Conservation (phyloP, 2,888 invertebrate species). For the Tridacna gigas region DNA sequence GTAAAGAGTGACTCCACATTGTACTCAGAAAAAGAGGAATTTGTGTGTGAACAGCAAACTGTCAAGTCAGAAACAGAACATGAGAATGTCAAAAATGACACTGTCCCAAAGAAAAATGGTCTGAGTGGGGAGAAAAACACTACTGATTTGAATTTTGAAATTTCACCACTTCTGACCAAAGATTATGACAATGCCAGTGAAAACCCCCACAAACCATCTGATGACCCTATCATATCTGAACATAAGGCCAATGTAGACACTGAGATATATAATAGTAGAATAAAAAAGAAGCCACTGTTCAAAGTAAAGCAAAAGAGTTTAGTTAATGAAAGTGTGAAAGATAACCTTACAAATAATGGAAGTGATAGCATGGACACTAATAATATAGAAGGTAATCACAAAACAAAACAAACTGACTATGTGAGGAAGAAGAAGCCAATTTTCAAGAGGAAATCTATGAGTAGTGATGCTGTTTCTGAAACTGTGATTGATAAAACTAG, state of each 20-base stretch:
- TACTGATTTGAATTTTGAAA: background rate
- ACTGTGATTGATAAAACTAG: background rate
- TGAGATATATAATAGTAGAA: background rate
- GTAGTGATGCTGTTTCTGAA: slow-evolving; percentile 4
- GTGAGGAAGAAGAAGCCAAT: slow-evolving; percentile 32
- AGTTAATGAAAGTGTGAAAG: background rate
- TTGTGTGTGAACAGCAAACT: background rate
- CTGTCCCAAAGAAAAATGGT: background rate
- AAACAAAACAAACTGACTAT: background rate
- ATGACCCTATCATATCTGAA: background rate
- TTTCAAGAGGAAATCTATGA: slow-evolving; percentile 32
- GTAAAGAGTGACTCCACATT: background rate
- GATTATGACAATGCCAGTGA: background rate
- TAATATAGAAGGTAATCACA: background rate
- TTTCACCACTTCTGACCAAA: background rate
- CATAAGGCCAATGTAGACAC: background rate
- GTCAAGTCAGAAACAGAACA: background rate
- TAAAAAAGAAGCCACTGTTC: slow-evolving; percentile 30
- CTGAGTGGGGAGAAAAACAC: background rate
- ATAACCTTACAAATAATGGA: background rate
- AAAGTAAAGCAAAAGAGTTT: background rate
- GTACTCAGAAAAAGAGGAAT: background rate
- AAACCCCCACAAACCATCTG: background rate
- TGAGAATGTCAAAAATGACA: background rate
- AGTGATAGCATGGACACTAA: background rate